A percentile compares a stretch with the other conserved stretches of the same genome.
Evolutionary conservation across 2,113 vertebrate species (phyloP).

Genomic region (Triplophysa siluroides): DNA sequence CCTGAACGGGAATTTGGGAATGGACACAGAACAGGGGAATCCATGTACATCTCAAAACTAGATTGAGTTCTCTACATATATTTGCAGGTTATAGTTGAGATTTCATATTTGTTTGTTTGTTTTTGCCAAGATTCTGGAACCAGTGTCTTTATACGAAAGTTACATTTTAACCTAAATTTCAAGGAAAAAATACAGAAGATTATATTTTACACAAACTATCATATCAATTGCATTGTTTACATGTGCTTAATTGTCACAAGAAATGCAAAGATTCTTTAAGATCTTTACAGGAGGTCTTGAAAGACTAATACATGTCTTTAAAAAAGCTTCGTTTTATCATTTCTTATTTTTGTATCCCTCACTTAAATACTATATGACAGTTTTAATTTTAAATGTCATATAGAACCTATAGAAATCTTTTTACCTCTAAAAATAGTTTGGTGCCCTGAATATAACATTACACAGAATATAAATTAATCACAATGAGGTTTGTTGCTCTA

Average conservation of each 20-base stretch:
- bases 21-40: background rate
- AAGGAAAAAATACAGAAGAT: background rate
- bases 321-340: too few relatives aligned
- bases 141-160: background rate
- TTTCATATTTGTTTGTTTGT: background rate
- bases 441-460: background rate
- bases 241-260: too few relatives aligned
- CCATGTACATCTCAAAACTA: slow-evolving; percentile 5
- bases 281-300: too few relatives aligned
- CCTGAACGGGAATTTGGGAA: slow-evolving; percentile 27
- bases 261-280: too few relatives aligned
- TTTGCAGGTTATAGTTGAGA: background rate
- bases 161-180: too few relatives aligned
- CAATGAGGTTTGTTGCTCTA: background rate
- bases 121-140: background rate
- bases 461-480: background rate
- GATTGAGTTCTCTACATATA: background rate
- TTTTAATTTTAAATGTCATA: too few relatives aligned
- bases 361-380: too few relatives aligned
- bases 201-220: background rate
- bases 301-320: too few relatives aligned
- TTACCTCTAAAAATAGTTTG: too few relatives aligned
- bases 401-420: too few relatives aligned
- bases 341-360: too few relatives aligned
- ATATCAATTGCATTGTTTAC: too few relatives aligned